Evolutionary conservation across 2,113 vertebrate genomes (phyloP), one percentile per base, ranked within the genome.

Genomic region (Orthochromis malagaraziensis): DNA sequence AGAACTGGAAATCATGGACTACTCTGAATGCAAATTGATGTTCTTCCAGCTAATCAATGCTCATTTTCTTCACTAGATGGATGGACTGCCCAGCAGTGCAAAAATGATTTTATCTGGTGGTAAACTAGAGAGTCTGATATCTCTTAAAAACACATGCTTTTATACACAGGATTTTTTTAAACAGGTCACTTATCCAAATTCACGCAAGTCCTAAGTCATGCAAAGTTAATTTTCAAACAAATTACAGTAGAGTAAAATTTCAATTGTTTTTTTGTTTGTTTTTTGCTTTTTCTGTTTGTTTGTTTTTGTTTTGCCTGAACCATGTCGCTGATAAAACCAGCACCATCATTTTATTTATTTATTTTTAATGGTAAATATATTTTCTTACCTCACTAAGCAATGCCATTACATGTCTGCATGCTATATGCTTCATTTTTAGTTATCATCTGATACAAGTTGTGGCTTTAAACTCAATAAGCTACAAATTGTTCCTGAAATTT

Each of bases 41-140:
- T 42, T 89, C 83, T 21, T 86, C 49, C 12, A 73, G 51, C 83
- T 77, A 89, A 93, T 94, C 88, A 88, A 94, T 92, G 86, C 47
- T 90, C 54, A 93, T 89, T 92, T 90, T 91, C 87, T 45, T 84
- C 40, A 49, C 60, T 75, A 68, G 82, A 88, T 83, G 54, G 65
- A 88, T 82, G 63, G 12, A 85, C 81, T 16, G 81, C 38, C 83
- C 21, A 6, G 40, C 35, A 70, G 68, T 31, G 24, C 47, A 65
- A 84, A 57, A 87, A 55, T 40, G 10, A 79, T 79, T 84, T 88
- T 65, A 79, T 91, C 85, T 83, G 40, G 40, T 29, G 21, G 17
- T 84, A 73, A 91, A 79, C 54, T 51, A 21, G 38, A 83, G 57
- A 57, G 10, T 60, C 58, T 35, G 70, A 58, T 83, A 70, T 51